Conservation (phyloP, 2,888 invertebrate species). For the Alsophila aescularia region DNA sequence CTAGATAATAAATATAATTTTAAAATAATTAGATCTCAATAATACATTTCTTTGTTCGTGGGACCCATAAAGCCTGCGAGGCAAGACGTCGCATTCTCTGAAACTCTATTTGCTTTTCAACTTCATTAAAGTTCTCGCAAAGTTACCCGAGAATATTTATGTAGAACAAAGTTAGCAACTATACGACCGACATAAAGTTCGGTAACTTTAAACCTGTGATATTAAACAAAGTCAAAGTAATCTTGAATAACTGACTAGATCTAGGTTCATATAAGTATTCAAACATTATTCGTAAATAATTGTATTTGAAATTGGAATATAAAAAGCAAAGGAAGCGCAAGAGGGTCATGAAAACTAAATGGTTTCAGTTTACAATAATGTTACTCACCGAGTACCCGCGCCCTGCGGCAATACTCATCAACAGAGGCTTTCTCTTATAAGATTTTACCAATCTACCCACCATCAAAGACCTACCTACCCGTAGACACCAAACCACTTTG, state of each 20-base stretch:
- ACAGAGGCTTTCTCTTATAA: constrained; percentile 8
- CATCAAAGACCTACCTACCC: constrained; percentile 12
- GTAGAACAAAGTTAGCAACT: background rate
- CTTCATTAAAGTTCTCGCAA: background rate
- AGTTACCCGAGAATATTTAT: background rate
- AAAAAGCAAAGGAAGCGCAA: background rate
- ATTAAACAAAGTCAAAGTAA: background rate
- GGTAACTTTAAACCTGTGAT: background rate
- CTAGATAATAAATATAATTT: background rate
- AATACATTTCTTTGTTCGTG: too few species aligned
- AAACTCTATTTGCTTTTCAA: background rate
- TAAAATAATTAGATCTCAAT: background rate
- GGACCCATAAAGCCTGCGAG: too few species aligned
- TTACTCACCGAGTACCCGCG: background rate
- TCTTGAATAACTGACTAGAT: background rate
- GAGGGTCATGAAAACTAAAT: background rate
- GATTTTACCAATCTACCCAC: constrained; percentile 5
- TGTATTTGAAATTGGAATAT: too few species aligned
- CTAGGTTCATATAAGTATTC: too few species aligned
- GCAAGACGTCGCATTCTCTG: too few species aligned
- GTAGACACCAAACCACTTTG: too few species aligned
- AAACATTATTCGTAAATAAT: too few species aligned
- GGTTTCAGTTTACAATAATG: background rate
- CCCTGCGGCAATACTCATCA: constrained; percentile 1
- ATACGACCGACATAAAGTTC: background rate